These are phyloP conservation scores for Acleris laterana DNA, from an alignment of 2,888 invertebrate species.

Conservation along the genomic window DNA sequence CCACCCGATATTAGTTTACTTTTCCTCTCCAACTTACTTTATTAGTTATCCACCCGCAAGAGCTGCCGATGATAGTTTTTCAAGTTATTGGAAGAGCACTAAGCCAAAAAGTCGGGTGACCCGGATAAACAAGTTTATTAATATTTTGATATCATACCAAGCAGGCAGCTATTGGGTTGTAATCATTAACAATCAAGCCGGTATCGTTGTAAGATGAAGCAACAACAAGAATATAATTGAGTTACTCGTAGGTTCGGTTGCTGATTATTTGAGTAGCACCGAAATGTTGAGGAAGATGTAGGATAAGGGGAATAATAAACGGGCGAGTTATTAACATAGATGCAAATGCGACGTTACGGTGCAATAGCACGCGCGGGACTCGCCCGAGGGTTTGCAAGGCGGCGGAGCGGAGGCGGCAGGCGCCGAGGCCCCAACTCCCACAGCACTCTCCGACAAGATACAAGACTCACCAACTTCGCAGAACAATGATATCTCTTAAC, in stretches of 20 bases:
- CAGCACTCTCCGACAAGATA: slow-evolving; percentile 46
- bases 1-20: slow-evolving; percentile 84
- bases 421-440: slow-evolving; percentile 38
- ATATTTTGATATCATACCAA: background rate
- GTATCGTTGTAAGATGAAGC: slow-evolving; percentile 1
- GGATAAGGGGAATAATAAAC: slow-evolving; percentile 57
- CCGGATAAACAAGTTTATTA: slow-evolving; percentile 15
- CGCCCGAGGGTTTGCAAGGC: slow-evolving; percentile 45
- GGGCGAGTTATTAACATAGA: slow-evolving; percentile 60
- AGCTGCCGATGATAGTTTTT: slow-evolving; percentile 74
- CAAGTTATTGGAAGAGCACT: slow-evolving; percentile 76
- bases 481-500: slow-evolving; percentile 49
- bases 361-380: slow-evolving; percentile 55
- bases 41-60: slow-evolving; percentile 78
- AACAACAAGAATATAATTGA: slow-evolving; percentile 37
- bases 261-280: slow-evolving; percentile 23
- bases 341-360: slow-evolving; percentile 61
- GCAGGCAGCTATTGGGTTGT: background rate
- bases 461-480: slow-evolving; percentile 46
- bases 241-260: slow-evolving; percentile 38
- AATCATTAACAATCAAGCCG: background rate
- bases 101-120: slow-evolving; percentile 46
- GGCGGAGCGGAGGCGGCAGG: slow-evolving; percentile 36
- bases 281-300: slow-evolving; percentile 40
- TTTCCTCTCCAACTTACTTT: slow-evolving; percentile 83